A percentile compares a stretch with the other conserved stretches of the same genome.
Evolutionary conservation across 1,140 invertebrate species (phyloP).

Genomic region (Drosophila bipectinata): DNA sequence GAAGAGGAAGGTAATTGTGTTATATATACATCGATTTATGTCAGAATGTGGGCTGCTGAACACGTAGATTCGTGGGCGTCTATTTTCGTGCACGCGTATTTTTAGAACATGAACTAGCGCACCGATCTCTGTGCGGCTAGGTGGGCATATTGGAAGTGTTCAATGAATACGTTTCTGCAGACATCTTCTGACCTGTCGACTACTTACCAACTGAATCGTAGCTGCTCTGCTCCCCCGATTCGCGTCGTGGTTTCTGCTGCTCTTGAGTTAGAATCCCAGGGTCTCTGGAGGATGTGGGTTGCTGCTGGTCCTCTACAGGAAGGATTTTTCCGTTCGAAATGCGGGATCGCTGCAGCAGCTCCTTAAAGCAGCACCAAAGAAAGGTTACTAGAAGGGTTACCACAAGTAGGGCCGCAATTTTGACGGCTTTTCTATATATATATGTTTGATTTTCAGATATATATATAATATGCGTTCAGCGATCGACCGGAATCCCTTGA

Average conservation of each 20-base stretch:
- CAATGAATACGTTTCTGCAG: neutral
- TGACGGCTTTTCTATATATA: slow-evolving; percentile 33
- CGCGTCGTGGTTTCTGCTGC: slow-evolving; percentile 58
- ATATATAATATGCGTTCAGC: slow-evolving; percentile 12
- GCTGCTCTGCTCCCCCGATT: slow-evolving; percentile 59
- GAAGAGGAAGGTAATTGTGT: slow-evolving; percentile 28
- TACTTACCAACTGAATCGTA: slow-evolving; percentile 64
- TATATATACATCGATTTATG: slow-evolving; percentile 25
- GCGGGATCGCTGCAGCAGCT: slow-evolving; percentile 59
- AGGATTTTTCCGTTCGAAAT: slow-evolving; percentile 36
- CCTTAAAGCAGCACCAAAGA: slow-evolving; percentile 63
- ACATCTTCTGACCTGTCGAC: neutral
- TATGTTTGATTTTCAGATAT: slow-evolving; percentile 21
- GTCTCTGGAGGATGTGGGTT: slow-evolving; percentile 6
- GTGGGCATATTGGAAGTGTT: slow-evolving; percentile 38
- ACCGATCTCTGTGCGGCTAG: slow-evolving; percentile 48
- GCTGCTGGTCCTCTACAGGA: slow-evolving; percentile 29
- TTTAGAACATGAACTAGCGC: slow-evolving; percentile 77
- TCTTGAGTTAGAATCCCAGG: slow-evolving; percentile 30
- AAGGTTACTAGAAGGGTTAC: slow-evolving; percentile 49
- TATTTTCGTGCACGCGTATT: slow-evolving; percentile 66
- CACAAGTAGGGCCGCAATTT: slow-evolving; percentile 56
- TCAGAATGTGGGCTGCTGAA: slow-evolving; percentile 26
- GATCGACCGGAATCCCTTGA: slow-evolving; percentile 27
- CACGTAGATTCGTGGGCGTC: slow-evolving; percentile 53